Evolutionary conservation across 2,888 invertebrate genomes (phyloP).

Genomic region (Lycophotia porphyrea): DNA sequence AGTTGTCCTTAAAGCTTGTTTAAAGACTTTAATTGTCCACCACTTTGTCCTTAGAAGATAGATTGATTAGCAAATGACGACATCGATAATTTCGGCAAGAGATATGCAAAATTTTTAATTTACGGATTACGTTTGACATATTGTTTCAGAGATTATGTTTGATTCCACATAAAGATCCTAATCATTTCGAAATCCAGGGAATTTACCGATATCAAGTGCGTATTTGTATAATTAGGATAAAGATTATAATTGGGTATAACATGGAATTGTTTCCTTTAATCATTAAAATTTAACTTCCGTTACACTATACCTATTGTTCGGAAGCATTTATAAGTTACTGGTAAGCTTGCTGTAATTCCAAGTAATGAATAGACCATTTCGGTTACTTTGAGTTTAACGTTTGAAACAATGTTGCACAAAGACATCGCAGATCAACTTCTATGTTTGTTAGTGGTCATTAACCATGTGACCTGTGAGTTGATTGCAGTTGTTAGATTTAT

Average conservation of each 20-base stretch:
- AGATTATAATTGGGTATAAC: constrained; percentile 36
- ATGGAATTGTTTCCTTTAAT: constrained; percentile 1
- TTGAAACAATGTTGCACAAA: constrained; percentile 33
- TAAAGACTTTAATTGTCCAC: neutral
- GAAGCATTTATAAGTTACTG: neutral
- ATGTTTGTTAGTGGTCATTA: constrained; percentile 72
- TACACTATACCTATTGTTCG: neutral
- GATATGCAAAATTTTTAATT: constrained; percentile 8
- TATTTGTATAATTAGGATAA: constrained; percentile 16
- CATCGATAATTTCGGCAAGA: constrained; percentile 15
- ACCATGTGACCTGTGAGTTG: constrained; percentile 72
- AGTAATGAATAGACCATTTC: neutral
- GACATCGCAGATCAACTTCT: constrained; percentile 42
- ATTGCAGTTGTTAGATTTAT: constrained; percentile 77
- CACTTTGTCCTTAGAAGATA: neutral
- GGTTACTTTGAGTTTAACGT: neutral
- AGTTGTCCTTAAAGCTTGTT: constrained; percentile 2
- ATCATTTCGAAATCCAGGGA: constrained; percentile 27
- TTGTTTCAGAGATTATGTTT: neutral
- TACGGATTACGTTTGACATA: too few species aligned
- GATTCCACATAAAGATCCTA: constrained; percentile 27
- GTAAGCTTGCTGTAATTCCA: neutral
- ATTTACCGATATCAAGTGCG: constrained; percentile 35
- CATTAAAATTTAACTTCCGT: neutral
- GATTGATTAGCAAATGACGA: constrained; percentile 25